These are phyloP conservation scores for Pristiophorus japonicus DNA, from an alignment of 2,113 vertebrate genomes.

Conservation along the genomic window DNA sequence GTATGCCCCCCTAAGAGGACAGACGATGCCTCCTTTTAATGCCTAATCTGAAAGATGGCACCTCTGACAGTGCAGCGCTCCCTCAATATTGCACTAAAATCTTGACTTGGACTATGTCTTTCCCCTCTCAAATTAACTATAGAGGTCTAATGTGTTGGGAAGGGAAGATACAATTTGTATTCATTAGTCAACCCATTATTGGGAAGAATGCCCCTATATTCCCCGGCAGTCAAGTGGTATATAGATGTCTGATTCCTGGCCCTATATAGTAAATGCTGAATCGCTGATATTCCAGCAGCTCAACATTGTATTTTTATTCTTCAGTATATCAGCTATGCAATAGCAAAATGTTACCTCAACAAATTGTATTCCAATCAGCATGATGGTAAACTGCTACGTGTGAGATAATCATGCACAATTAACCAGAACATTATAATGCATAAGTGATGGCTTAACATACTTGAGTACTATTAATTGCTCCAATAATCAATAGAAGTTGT, in stretches of 20 bases:
- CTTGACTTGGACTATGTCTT: not conserved
- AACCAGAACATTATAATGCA: not conserved
- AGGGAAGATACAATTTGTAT: not conserved
- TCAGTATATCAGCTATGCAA: not conserved
- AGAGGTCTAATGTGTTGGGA: not conserved
- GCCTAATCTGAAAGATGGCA: not conserved
- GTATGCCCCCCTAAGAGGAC: not conserved
- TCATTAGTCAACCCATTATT: not conserved
- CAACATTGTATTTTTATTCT: not conserved
- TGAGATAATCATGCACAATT: constrained; percentile 22
- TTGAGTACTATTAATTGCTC: not conserved
- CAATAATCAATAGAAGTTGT: constrained; percentile 24
- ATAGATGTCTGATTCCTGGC: not conserved
- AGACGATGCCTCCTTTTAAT: not conserved
- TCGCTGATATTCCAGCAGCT: not conserved
- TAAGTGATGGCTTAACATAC: constrained; percentile 2
- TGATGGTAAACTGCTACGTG: not conserved
- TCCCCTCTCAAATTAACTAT: not conserved
- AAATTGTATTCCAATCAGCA: constrained; percentile 25
- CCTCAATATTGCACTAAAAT: not conserved
- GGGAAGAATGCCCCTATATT: not conserved
- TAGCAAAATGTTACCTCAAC: not conserved
- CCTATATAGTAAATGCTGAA: not conserved
- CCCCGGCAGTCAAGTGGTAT: not conserved
- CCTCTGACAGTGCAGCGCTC: not conserved